Base-by-base conservation (phyloP, 2,888 invertebrate species). In the Dexiosoma caninum region DNA sequence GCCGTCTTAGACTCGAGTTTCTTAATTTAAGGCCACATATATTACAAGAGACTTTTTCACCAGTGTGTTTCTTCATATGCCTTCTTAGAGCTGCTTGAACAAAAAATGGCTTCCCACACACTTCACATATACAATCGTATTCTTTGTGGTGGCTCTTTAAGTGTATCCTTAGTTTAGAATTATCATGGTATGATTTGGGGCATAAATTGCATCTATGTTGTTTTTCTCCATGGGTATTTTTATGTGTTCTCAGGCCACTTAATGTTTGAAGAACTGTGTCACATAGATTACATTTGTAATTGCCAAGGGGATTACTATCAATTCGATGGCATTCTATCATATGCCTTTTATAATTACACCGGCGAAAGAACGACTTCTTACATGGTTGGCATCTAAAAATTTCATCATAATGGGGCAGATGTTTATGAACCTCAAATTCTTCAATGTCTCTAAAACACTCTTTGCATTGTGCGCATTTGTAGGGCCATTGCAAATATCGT, bases 1-100 rank as follows among this genome's bases (percentile, higher is more conserved):
- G 77, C 2, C 64, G 62, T 2, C 9, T 10, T 35, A 77, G 23
- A 51, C 70, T 71, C 0, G 30, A 35, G 40, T 64, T 49, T 23
- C 64, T 70, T 8, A 77, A 12, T 51, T 57, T 70, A 23, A 71
- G 23, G 10, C 71, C 49, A 32, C 77, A 78, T 19, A 78, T 78
- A 51, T 42, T 66, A 40, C 77, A 78, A 23, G 70, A 66, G 2
- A 78, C 16, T 27, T 64, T 71, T 9, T 46, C 64, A n/a, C 37
- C 35, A 14, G 77, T 66, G 14, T 78, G 77, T 19, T 9, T 71
- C 12, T 40, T 30, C 57, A 64, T 71, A 9, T 78, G 77, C 9
- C 2, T 2, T 1, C 8, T 42, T 7, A 70, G 49, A 14, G 6
- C 1, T n/a, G 14, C 5, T 2, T 42, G 16, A 16, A 9, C 5